Evolutionary conservation across 2,888 invertebrate genomes (phyloP).

Genomic region (Stratiomys singularior): DNA sequence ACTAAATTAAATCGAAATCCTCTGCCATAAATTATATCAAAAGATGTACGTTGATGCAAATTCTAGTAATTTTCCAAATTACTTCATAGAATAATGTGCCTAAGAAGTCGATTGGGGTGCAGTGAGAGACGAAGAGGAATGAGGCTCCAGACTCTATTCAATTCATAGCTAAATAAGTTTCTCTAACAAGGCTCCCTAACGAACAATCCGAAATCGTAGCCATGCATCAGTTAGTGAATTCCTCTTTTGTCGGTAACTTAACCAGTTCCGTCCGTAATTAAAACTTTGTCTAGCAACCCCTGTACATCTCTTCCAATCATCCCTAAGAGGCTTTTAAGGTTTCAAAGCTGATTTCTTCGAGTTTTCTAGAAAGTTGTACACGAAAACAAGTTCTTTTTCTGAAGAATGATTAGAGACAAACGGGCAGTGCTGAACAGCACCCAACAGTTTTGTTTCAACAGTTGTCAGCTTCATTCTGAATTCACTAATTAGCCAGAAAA

Average conservation of each 20-base stretch:
- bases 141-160: not conserved
- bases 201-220: not conserved
- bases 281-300: constrained; percentile 12
- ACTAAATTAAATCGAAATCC: not conserved
- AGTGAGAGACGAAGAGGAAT: not conserved
- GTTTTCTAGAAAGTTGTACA: not conserved
- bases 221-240: not conserved
- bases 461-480: not conserved
- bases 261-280: constrained; percentile 23
- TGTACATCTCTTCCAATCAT: not conserved
- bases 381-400: not conserved
- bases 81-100: not conserved
- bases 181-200: not conserved
- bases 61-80: constrained; percentile 11
- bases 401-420: constrained; percentile 3
- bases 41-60: not conserved
- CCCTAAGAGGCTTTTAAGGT: not conserved
- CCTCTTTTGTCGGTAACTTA: not conserved
- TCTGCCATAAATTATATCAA: not conserved
- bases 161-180: too few species aligned
- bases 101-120: not conserved
- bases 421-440: not conserved
- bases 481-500: constrained; percentile 15
- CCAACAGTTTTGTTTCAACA: constrained; percentile 10
- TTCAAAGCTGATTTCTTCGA: not conserved